phyloP scores from a whole-genome alignment of 2,797 vertebrate genomes.

The Discoglossus pictus region DNA sequence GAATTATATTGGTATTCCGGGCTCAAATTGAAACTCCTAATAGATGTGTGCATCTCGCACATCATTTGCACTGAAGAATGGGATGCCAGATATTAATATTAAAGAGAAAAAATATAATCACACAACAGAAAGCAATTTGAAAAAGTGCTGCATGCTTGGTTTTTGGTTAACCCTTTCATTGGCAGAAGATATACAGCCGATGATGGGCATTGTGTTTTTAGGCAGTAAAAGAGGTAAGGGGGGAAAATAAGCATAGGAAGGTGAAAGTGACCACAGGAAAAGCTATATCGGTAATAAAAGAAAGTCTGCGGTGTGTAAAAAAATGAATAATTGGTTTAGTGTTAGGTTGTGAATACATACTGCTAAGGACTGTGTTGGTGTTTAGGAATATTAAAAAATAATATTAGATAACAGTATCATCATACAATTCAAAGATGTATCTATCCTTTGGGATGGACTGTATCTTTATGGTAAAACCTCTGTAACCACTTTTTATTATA shows the following conservation, averaged over 20 bases:
- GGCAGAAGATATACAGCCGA: background rate
- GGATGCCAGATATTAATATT: conserved; percentile 35
- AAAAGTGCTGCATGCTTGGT: conserved; percentile 14
- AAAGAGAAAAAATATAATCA: conserved; percentile 30
- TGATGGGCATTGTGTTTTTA: background rate
- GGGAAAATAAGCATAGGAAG: background rate
- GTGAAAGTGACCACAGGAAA: background rate
- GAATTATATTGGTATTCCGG: conserved; percentile 1
- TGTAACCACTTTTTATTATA: no score
- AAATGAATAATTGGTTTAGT: no score
- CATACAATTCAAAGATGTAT: no score
- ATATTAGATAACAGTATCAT: no score
- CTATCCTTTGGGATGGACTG: no score
- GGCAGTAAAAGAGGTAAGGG: no score
- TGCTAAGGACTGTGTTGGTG: no score
- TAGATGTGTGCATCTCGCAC: conserved; percentile 37
- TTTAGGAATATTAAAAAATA: no score
- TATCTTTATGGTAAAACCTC: no score
- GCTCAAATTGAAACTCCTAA: background rate
- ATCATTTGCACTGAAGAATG: conserved; percentile 47
- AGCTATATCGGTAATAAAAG: background rate
- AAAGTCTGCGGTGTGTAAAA: no score
- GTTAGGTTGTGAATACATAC: no score
- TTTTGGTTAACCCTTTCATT: conserved; percentile 27
- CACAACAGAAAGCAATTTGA: conserved; percentile 24